phyloP scores from a whole-genome alignment of 2,888 invertebrate genomes.

The Tridacna gigas region DNA sequence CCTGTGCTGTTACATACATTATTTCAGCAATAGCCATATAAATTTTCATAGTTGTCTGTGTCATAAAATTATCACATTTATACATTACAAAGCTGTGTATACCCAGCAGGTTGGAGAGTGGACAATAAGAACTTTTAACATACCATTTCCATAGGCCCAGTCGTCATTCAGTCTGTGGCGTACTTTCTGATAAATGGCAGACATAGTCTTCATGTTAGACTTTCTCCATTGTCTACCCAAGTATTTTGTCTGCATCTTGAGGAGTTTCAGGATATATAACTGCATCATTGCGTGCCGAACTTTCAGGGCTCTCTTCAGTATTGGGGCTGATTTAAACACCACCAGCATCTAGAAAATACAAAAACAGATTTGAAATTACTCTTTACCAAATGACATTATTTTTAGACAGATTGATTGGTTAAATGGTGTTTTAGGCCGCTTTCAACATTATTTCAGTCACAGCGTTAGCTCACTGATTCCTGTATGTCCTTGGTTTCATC shows the following conservation, averaged over 20 bases:
- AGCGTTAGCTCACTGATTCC: no score
- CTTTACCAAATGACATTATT: no score
- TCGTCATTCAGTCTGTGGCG: conserved; percentile 98
- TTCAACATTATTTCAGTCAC: no score
- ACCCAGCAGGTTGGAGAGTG: no score
- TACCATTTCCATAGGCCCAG: conserved; percentile 99
- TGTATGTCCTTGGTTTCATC: no score
- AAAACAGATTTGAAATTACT: not conserved
- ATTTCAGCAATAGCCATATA: no score
- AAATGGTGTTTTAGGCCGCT: no score
- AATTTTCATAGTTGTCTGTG: no score
- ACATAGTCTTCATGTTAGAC: conserved; percentile 99
- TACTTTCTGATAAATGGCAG: conserved; percentile 98
- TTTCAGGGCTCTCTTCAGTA: conserved; percentile 97
- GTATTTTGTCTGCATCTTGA: conserved; percentile 99
- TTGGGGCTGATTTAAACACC: conserved; percentile 99
- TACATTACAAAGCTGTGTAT: no score
- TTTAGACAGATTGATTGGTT: not conserved
- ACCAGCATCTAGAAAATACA: conserved; percentile 92
- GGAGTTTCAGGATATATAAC: conserved; percentile 97
- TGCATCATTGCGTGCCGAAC: conserved; percentile 95
- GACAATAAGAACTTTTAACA: no score
- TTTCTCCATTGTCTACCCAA: conserved; percentile 99
- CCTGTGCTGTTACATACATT: no score
- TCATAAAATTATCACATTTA: no score